Conservation (phyloP, 2,888 invertebrate species). For the Herminia tarsipennalis region DNA sequence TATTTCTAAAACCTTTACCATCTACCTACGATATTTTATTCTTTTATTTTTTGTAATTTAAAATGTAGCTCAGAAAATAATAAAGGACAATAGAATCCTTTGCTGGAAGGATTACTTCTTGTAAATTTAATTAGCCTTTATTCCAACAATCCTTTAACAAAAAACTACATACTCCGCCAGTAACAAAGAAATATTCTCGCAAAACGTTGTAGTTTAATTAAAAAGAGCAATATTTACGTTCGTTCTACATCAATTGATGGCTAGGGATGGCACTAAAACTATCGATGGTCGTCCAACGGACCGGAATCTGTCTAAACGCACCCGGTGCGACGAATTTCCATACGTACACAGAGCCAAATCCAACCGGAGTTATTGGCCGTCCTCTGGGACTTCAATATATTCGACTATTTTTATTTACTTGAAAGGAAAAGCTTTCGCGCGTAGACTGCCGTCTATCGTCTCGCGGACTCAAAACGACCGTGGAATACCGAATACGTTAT, state of each 20-base stretch:
- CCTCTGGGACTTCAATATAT: constrained; percentile 78
- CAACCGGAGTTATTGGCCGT: constrained; percentile 76
- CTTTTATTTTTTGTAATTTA: constrained; percentile 4
- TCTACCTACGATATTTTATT: constrained; percentile 4
- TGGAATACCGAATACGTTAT: constrained; percentile 75
- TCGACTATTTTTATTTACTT: constrained; percentile 78
- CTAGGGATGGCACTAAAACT: constrained; percentile 51
- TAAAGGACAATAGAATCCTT: too few relatives aligned
- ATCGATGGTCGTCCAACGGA: constrained; percentile 52
- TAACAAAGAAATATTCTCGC: constrained; percentile 1
- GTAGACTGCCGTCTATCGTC: constrained; percentile 55
- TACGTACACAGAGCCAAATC: constrained; percentile 74
- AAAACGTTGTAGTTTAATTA: constrained; percentile 20
- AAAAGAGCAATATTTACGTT: constrained; percentile 18
- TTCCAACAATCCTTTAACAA: not conserved
- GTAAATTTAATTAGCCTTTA: constrained; percentile 1
- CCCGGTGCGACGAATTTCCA: constrained; percentile 64
- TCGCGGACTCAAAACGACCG: constrained; percentile 61
- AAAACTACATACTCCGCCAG: not conserved
- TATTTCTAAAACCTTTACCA: constrained; percentile 28
- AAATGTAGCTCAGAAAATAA: too few relatives aligned
- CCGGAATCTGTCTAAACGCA: constrained; percentile 52
- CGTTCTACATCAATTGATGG: constrained; percentile 29
- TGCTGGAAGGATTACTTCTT: too few relatives aligned
- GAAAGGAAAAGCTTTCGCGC: constrained; percentile 65